A percentile compares a stretch with the other conserved stretches of the same genome.
Evolutionary conservation across 2,888 invertebrate genomes (phyloP).

Genomic region (Mythimna ferrago): DNA sequence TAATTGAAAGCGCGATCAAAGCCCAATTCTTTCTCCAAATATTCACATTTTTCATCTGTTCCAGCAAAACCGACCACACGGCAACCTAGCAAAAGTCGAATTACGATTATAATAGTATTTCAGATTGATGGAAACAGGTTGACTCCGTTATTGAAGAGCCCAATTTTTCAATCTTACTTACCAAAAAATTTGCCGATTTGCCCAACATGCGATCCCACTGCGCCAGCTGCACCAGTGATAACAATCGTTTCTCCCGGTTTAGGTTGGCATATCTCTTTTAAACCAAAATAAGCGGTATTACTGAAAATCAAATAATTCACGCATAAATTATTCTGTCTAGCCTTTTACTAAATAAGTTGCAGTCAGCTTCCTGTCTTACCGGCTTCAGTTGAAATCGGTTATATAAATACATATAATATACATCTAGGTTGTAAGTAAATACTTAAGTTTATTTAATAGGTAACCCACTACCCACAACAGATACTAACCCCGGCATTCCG

Average conservation of each 20-base stretch:
- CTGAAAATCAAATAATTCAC: constrained; percentile 79
- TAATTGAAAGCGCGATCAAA: constrained; percentile 94
- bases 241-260: constrained; percentile 94
- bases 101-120: neutral
- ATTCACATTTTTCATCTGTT: constrained; percentile 93
- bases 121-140: neutral
- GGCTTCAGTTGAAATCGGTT: no score
- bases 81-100: constrained; percentile 73
- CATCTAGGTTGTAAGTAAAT: neutral
- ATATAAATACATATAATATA: no score
- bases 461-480: neutral
- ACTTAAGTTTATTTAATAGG: neutral
- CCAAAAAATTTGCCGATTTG: constrained; percentile 94
- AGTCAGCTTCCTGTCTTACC: no score
- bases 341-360: no score
- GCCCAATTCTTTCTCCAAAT: constrained; percentile 92
- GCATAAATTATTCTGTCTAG: neutral
- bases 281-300: constrained; percentile 94
- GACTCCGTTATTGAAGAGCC: no score
- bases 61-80: constrained; percentile 92
- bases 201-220: constrained; percentile 94
- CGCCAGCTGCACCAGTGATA: constrained; percentile 94
- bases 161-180: constrained; percentile 54
- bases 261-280: constrained; percentile 93
- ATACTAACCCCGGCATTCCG: constrained; percentile 93